Base-by-base conservation (phyloP, 2,888 invertebrate genomes). In the Rhopalosiphum nymphaeae region DNA sequence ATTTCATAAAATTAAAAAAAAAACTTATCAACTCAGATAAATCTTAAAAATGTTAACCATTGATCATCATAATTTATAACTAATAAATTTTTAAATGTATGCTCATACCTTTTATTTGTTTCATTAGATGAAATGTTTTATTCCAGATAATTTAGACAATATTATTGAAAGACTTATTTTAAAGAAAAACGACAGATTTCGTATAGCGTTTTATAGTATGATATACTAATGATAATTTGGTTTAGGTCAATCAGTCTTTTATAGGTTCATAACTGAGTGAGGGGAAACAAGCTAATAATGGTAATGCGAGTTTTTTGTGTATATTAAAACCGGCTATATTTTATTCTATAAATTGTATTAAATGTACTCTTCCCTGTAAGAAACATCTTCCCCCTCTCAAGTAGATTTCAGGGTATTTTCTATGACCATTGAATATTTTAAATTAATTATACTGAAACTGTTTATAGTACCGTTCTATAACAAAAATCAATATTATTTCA, bases 201-300 rank as follows among this genome's bases (percentile, higher is more conserved):
- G 2, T 42, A 4, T 53, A 53, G 88, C 53, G 49, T 53, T 36
- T 88, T 44, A 78, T n/a, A 44, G n/a, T 13, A 42, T 56, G 44
- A 7, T 78, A 16, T 2, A 89, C 56, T 26, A 90, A 93, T 89
- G 89, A 89, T 46, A 90, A 89, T 93, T 84, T 26, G 3, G 2
- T 85, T 89, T 85, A 85, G 46, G 44, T 56, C 36, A 89, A 84
- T 78, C 78, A 44, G n/a, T 25, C 67, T 89, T 93, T 93, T 93
- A 93, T 93, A 93, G 89, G 26, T 88, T 56, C 67, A 42, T 36
- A 53, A 42, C 44, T 61, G 57, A 36, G 67, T 89, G 89, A 56
- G 61, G 36, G 29, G 36, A 89, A 61, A 93, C 88, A 88, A 92
- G 57, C 42, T 86, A 36, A 61, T 61, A 87, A 91, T 89, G 29